Conservation (phyloP, 1,140 invertebrate genomes). For the Drosophila parvula region DNA sequence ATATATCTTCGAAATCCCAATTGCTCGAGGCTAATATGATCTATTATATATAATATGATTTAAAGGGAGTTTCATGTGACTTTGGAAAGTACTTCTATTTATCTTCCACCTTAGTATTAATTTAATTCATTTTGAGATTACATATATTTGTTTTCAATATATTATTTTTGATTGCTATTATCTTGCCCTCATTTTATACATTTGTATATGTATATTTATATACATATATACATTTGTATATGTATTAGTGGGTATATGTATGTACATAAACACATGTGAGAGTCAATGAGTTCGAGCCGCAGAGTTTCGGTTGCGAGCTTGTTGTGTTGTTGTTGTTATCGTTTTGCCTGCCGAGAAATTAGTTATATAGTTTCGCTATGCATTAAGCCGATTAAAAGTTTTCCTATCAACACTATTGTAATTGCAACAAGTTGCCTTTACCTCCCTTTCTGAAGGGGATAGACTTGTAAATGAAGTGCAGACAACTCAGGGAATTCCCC, state of each 20-base stretch:
- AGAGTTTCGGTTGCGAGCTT: slow-evolving; percentile 19
- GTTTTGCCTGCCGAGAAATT: slow-evolving; percentile 38
- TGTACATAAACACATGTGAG: slow-evolving; percentile 17
- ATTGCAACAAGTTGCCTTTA: slow-evolving; percentile 39
- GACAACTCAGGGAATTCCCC: slow-evolving; percentile 13
- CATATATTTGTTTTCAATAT: background rate
- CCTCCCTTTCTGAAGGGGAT: background rate
- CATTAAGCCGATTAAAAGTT: slow-evolving; percentile 59
- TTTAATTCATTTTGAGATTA: too few relatives aligned
- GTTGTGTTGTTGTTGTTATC: slow-evolving; percentile 10
- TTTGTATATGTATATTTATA: background rate
- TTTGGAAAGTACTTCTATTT: too few relatives aligned
- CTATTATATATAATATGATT: too few relatives aligned
- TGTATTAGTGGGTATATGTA: background rate
- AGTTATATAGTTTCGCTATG: slow-evolving; percentile 40
- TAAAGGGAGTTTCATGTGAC: too few relatives aligned
- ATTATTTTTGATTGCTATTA: background rate
- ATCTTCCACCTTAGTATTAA: too few relatives aligned
- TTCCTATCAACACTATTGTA: slow-evolving; percentile 43
- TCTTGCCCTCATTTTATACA: background rate
- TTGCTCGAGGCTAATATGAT: too few relatives aligned
- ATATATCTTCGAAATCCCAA: too few relatives aligned
- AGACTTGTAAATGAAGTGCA: slow-evolving; percentile 5
- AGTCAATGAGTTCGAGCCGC: slow-evolving; percentile 22
- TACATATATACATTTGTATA: background rate